phyloP scores from a whole-genome alignment of 2,797 vertebrate species.

The Anguilla megastoma region DNA sequence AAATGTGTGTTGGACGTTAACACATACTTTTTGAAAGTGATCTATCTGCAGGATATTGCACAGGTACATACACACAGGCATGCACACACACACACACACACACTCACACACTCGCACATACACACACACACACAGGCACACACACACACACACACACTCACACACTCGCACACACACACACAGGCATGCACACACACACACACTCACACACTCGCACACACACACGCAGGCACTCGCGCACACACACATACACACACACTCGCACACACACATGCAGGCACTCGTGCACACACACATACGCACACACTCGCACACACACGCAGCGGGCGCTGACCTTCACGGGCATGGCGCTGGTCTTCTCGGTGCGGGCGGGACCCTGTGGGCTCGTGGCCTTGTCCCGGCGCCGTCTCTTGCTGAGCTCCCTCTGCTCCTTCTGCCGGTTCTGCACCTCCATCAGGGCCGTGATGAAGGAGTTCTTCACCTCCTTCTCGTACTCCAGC shows the following conservation, averaged over 20 bases:
- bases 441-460: constrained; percentile 92
- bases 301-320: not conserved
- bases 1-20: no score
- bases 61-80: not conserved
- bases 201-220: not conserved
- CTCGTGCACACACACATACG: not conserved
- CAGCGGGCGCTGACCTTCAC: constrained; percentile 73
- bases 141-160: not conserved
- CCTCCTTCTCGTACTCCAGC: constrained; percentile 92
- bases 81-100: no score
- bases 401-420: constrained; percentile 81
- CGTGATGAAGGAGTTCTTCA: constrained; percentile 93
- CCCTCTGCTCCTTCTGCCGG: constrained; percentile 89
- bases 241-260: no score
- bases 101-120: not conserved
- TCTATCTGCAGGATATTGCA: not conserved
- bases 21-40: not conserved
- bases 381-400: constrained; percentile 85
- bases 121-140: not conserved
- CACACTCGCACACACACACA: no score
- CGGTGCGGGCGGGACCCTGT: constrained; percentile 71
- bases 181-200: no score
- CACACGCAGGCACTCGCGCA: no score
- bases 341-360: constrained; percentile 83
- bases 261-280: not conserved